Base-by-base conservation (phyloP, 2,113 vertebrate genomes). In the Sebastes fasciatus region DNA sequence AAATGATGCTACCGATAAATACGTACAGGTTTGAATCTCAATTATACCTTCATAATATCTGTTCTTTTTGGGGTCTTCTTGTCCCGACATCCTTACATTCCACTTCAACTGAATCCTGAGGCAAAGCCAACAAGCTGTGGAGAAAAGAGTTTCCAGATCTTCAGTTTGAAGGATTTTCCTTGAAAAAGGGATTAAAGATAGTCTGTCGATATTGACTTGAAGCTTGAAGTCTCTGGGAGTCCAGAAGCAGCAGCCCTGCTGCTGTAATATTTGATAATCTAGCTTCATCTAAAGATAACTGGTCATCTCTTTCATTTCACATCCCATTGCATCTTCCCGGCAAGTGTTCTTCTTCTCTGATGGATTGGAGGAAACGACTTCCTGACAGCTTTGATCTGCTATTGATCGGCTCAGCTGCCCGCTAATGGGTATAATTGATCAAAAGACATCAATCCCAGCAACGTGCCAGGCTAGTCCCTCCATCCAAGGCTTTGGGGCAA, bases 361-460 rank as follows among this genome's bases (percentile, higher is more conserved):
- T 92, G 64, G 90, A 93, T 88, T 70, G 77, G 76, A 77, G 80
- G 87, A 87, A 86, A 73, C 71, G 5, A 79, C 48, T 88, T 84
- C 67, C 86, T 88, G 92, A 90, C 91, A 92, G 87, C 91, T 93
- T 94, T 94, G 92, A 95, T 94, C 92, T 93, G 87, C 48, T 93
- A 95, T 95, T 77, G 94, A 96, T 95, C 58, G 70, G 84, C 83
- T 91, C 82, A 52, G 84, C 89, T 87, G 86, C 75, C 84, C 85
- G 77, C 89, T 95, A 94, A 90, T 90, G 81, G 79, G 57, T 48
- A 88, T 90, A 86, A 94, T 92, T 84, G 84, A 91, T 90, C 79
- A 85, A 83, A 83, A 78, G 82, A 69, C 77, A 66, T 78, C 75
- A 79, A 23, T 80, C 74, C 51, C 43, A 68, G 49, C 61, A 78